Conservation (phyloP, 1,140 invertebrate genomes). For the Conus ventricosus region DNA sequence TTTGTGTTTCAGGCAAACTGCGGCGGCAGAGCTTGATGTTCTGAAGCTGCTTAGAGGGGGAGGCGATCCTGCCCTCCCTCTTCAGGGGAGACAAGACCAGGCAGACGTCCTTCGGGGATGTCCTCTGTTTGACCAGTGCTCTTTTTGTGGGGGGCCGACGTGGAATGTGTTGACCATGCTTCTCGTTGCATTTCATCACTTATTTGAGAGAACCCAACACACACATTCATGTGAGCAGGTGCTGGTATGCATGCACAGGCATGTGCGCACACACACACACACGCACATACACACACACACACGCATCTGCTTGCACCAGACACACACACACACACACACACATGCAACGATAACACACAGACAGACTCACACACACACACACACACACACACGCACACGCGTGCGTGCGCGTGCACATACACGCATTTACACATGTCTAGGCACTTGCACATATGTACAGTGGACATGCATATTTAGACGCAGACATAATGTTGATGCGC, state of each 20-base stretch:
- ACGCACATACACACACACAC: background rate
- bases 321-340: constrained; percentile 13
- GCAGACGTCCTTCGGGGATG: no score
- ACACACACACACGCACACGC: constrained; percentile 1
- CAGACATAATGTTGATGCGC: background rate
- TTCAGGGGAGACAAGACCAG: background rate
- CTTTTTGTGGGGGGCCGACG: background rate
- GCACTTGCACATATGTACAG: background rate
- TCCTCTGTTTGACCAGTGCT: no score
- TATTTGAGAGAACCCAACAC: background rate
- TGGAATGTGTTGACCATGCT: background rate
- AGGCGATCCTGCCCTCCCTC: background rate
- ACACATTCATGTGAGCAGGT: background rate
- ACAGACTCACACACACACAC: background rate
- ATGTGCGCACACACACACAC: background rate
- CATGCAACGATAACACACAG: background rate
- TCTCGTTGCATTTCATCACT: background rate
- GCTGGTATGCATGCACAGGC: background rate
- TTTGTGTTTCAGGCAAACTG: constrained; percentile 50
- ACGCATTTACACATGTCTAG: background rate
- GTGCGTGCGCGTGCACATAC: background rate
- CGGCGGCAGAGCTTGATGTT: constrained; percentile 60
- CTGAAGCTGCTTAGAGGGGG: constrained; percentile 31
- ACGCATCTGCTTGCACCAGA: no score
- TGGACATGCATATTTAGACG: background rate